These are phyloP conservation scores for Nemapogon koenigi DNA, from an alignment of 2,888 invertebrate species.

Conservation along the genomic window DNA sequence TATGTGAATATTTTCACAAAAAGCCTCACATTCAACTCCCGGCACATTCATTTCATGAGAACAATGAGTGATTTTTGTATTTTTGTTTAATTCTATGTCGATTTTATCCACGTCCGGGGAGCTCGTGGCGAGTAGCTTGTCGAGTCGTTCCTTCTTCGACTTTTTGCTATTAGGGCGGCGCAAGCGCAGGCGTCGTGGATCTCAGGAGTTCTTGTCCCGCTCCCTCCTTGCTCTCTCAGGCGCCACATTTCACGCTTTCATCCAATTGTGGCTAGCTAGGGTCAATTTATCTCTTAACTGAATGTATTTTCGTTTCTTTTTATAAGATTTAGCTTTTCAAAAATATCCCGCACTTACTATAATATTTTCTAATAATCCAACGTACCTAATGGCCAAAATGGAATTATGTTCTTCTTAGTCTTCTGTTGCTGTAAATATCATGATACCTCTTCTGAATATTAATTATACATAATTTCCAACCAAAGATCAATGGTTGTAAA, in stretches of 20 bases:
- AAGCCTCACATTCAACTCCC: slow-evolving; percentile 62
- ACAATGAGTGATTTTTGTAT: slow-evolving; percentile 66
- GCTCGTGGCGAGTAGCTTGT: slow-evolving; percentile 43
- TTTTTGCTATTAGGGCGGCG: slow-evolving; percentile 51
- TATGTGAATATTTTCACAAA: slow-evolving; percentile 65
- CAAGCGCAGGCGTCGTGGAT: slow-evolving; percentile 46
- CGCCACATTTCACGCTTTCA: slow-evolving; percentile 41
- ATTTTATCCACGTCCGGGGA: slow-evolving; percentile 45
- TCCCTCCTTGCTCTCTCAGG: slow-evolving; percentile 21
- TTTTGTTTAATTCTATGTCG: slow-evolving; percentile 64
- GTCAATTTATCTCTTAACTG: too few species aligned
- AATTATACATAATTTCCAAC: too few species aligned
- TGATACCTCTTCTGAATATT: too few species aligned
- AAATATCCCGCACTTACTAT: too few species aligned
- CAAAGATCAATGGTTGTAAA: too few species aligned
- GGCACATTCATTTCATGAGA: slow-evolving; percentile 66
- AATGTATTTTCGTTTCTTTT: too few species aligned
- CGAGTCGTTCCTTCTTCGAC: slow-evolving; percentile 56
- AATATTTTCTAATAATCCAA: too few species aligned
- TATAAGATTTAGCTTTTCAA: too few species aligned
- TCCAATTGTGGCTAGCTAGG: slow-evolving; percentile 6
- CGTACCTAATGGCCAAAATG: too few species aligned
- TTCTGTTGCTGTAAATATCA: too few species aligned
- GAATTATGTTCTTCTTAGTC: too few species aligned
- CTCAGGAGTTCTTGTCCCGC: slow-evolving; percentile 14